Evolutionary conservation across 2,113 vertebrate species (phyloP).

Genomic region (Rhegmatorhina hoffmannsi): DNA sequence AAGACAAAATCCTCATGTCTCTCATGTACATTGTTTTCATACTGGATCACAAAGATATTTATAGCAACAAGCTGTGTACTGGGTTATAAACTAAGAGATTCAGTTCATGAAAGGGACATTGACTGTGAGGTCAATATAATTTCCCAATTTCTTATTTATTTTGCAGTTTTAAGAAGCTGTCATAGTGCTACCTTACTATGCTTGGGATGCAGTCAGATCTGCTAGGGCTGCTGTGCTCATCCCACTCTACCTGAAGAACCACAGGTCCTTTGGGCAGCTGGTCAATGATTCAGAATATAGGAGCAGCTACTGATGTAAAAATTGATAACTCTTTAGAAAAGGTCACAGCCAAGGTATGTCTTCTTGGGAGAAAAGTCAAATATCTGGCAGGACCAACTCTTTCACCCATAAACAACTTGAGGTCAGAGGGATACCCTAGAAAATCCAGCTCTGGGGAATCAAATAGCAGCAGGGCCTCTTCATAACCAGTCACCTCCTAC

Average conservation of each 20-base stretch:
- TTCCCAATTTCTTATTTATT: conserved; percentile 21
- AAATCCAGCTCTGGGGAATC: not conserved
- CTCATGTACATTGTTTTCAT: not conserved
- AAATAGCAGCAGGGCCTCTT: not conserved
- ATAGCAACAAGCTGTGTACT: not conserved
- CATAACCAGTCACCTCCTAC: not conserved
- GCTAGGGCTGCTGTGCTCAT: not conserved
- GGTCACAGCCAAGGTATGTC: not conserved
- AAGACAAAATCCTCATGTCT: not conserved
- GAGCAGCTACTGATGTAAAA: not conserved
- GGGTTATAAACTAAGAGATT: conserved; percentile 21
- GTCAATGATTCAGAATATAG: not conserved
- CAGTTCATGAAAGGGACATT: conserved; percentile 30
- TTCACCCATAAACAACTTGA: not conserved
- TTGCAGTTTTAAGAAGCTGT: not conserved
- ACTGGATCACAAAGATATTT: not conserved
- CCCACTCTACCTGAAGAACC: not conserved
- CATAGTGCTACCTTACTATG: not conserved
- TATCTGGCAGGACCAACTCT: not conserved
- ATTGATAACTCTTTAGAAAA: not conserved
- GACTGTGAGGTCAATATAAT: not conserved
- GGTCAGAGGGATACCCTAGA: not conserved
- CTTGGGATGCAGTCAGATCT: not conserved
- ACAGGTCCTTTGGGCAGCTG: not conserved
- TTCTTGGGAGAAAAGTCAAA: not conserved